Evolutionary conservation across 2,113 vertebrate genomes (phyloP).

Genomic region (Platycercus adscitus): DNA sequence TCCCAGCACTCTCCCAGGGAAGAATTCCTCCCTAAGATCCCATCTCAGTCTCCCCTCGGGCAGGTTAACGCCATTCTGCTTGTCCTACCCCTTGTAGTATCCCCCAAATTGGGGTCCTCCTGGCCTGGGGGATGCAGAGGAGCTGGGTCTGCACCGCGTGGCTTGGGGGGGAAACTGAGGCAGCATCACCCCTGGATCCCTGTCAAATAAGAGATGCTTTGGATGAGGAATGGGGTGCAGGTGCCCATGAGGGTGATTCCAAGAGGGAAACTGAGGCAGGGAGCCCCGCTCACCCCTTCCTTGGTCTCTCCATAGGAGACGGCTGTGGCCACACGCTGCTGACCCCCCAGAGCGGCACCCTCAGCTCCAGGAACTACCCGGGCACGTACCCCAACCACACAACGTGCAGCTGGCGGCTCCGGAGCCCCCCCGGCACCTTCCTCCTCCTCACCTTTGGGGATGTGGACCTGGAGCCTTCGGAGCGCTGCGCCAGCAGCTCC

Average conservation of each 20-base stretch:
- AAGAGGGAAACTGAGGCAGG: neutral
- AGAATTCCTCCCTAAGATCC: neutral
- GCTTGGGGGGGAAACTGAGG: neutral
- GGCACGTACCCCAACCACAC: conserved; percentile 86
- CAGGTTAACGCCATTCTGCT: neutral
- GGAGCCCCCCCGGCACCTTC: conserved; percentile 61
- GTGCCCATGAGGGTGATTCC: rapidly evolving
- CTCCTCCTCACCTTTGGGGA: conserved; percentile 83
- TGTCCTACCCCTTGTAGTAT: neutral
- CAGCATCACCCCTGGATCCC: neutral
- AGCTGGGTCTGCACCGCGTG: neutral
- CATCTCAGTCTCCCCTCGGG: neutral
- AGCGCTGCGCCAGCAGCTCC: conserved; percentile 78
- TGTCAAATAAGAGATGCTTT: neutral
- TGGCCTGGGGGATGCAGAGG: neutral
- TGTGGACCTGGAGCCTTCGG: conserved; percentile 82
- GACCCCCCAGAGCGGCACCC: conserved; percentile 80
- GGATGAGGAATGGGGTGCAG: rapidly evolving
- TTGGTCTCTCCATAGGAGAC: conserved; percentile 65
- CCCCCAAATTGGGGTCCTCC: neutral
- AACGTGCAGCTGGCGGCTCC: conserved; percentile 79
- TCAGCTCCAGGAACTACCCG: conserved; percentile 85
- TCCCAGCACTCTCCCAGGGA: neutral
- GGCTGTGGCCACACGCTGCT: conserved; percentile 85
- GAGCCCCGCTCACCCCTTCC: neutral